Conservation (phyloP, 2,797 vertebrate genomes). For the Australoheros facetus region DNA sequence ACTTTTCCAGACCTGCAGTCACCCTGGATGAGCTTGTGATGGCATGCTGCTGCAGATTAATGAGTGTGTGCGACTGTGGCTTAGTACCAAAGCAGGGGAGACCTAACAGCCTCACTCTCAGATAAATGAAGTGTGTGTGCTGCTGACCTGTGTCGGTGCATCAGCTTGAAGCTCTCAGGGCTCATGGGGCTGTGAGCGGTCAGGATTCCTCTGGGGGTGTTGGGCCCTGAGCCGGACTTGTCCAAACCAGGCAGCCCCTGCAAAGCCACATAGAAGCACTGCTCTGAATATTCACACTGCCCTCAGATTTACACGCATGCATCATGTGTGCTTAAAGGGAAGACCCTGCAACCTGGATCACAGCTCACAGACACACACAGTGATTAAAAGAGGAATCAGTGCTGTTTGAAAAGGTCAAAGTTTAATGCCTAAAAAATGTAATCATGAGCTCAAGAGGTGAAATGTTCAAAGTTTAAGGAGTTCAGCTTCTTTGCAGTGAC, state of each 20-base stretch:
- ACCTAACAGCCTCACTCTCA: fast-evolving
- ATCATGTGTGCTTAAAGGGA: too few species aligned
- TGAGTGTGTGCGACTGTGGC: background rate
- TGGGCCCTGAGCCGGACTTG: conserved; percentile 84
- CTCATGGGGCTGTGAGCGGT: conserved; percentile 91
- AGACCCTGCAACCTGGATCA: too few species aligned
- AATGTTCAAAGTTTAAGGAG: conserved; percentile 2
- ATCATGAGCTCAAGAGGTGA: background rate
- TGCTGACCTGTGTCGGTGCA: conserved; percentile 92
- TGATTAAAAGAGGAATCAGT: background rate
- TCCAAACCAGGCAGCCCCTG: conserved; percentile 95
- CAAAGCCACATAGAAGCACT: conserved; percentile 73
- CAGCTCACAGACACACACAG: too few species aligned
- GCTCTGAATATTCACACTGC: conserved; percentile 69
- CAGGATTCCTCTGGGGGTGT: conserved; percentile 85
- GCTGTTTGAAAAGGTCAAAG: background rate
- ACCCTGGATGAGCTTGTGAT: background rate
- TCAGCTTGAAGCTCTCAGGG: conserved; percentile 91
- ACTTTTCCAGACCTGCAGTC: background rate
- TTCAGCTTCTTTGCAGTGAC: background rate
- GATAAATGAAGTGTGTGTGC: fast-evolving
- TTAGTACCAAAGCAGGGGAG: background rate
- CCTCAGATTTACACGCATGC: background rate
- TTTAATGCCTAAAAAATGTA: background rate
- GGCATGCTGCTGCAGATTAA: background rate